A percentile compares a stretch with the other conserved stretches of the same genome.
Evolutionary conservation across 30 jellyfish, hydroid and myxozoan species (phyloP).

Genomic region (Aurelia aurita): DNA sequence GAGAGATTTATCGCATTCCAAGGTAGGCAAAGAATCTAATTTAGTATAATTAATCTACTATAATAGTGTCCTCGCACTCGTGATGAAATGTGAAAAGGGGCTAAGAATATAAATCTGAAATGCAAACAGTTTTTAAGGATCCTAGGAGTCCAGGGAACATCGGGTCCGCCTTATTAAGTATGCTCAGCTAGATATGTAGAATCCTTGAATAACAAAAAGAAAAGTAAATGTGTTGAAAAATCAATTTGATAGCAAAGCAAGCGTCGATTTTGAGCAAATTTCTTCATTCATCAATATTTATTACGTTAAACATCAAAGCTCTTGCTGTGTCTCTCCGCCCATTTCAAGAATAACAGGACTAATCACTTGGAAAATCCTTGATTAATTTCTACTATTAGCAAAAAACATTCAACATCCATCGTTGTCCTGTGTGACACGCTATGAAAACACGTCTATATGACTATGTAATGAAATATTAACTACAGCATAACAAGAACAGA

Average conservation of each 20-base stretch:
- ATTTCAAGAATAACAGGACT: slow-evolving; percentile 1
- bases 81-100: too few species aligned
- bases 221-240: not conserved
- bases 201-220: not conserved
- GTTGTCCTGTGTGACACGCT: too few species aligned
- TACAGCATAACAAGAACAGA: too few species aligned
- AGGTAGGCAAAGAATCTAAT: too few species aligned
- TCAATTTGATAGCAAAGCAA: slow-evolving; percentile 20
- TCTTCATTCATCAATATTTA: slow-evolving; percentile 28
- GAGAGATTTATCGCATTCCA: too few species aligned
- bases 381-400: slow-evolving; percentile 4
- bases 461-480: slow-evolving; percentile 16
- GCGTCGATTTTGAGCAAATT: slow-evolving; percentile 28
- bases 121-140: too few species aligned
- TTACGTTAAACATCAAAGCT: slow-evolving; percentile 13
- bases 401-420: not conserved
- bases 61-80: too few species aligned
- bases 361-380: slow-evolving; percentile 40
- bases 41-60: too few species aligned
- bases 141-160: too few species aligned
- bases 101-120: too few species aligned
- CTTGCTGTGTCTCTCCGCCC: slow-evolving; percentile 56
- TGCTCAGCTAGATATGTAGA: too few species aligned
- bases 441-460: not conserved
- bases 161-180: too few species aligned